Evolutionary conservation across 2,113 vertebrate species (phyloP).

Genomic region (Plectropomus leopardus): DNA sequence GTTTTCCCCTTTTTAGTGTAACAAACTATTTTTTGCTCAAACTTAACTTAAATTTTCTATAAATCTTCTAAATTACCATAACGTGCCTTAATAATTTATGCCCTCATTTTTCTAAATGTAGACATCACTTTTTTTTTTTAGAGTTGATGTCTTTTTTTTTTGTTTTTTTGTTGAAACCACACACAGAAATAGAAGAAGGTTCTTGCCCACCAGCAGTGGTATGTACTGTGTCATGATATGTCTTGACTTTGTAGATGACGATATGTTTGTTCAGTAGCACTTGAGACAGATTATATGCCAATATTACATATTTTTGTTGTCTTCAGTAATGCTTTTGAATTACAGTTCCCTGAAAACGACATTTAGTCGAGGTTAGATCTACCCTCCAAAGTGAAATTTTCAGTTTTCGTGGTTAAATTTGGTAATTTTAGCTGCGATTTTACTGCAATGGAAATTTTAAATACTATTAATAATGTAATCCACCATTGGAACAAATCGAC

Average conservation of each 20-base stretch:
- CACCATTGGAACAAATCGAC: background rate
- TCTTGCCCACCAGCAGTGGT: slow-evolving; percentile 36
- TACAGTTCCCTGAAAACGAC: slow-evolving; percentile 29
- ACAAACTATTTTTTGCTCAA: background rate
- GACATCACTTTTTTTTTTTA: slow-evolving; percentile 2
- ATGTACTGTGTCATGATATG: slow-evolving; percentile 38
- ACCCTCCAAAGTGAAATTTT: background rate
- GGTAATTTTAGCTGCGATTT: background rate
- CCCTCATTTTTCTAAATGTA: slow-evolving; percentile 27
- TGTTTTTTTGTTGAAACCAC: slow-evolving; percentile 1
- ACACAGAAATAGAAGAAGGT: background rate
- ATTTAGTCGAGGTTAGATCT: background rate
- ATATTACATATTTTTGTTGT: slow-evolving; percentile 50
- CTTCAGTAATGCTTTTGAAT: slow-evolving; percentile 37
- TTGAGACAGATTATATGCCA: slow-evolving; percentile 71
- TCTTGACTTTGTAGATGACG: slow-evolving; percentile 58
- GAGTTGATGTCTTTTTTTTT: background rate
- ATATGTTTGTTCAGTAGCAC: slow-evolving; percentile 70
- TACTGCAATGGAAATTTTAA: background rate
- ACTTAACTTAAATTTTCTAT: background rate
- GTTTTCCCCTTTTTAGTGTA: background rate
- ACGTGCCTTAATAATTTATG: slow-evolving; percentile 64
- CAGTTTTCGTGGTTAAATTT: background rate
- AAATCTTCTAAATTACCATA: background rate
- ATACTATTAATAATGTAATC: background rate